Evolutionary conservation across 1,140 invertebrate species (phyloP).

Genomic region (Eumeta japonica): DNA sequence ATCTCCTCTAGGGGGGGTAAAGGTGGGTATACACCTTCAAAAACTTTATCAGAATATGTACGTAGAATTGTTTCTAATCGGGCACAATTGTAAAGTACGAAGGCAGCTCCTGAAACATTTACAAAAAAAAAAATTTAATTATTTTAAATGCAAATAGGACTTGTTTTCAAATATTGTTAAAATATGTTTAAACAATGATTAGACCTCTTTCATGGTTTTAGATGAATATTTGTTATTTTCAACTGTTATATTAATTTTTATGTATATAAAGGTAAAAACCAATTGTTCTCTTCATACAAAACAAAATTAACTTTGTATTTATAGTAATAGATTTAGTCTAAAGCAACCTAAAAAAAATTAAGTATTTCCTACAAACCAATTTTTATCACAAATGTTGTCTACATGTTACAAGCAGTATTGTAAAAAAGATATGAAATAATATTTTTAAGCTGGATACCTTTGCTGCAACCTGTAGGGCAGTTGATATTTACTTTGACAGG

Average conservation of each 20-base stretch:
- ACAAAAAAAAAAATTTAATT: slow-evolving; percentile 20
- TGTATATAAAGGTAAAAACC: too few species aligned
- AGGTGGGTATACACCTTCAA: slow-evolving; percentile 53
- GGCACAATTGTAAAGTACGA: slow-evolving; percentile 72
- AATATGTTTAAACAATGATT: slow-evolving; percentile 1
- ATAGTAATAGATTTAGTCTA: slow-evolving; percentile 6
- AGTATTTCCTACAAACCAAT: too few species aligned
- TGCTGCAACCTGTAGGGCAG: slow-evolving; percentile 35
- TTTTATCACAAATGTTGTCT: too few species aligned
- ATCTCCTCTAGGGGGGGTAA: slow-evolving; percentile 57
- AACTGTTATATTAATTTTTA: too few species aligned
- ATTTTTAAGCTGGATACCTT: slow-evolving; percentile 31
- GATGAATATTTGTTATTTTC: too few species aligned
- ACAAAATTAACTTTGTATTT: too few species aligned
- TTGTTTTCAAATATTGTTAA: background rate
- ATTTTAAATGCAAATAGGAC: slow-evolving; percentile 7
- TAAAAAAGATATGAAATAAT: too few species aligned
- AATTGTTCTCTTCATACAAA: too few species aligned
- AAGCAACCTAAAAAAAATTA: slow-evolving; percentile 3
- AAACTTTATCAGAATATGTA: slow-evolving; percentile 59
- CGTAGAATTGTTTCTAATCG: slow-evolving; percentile 64
- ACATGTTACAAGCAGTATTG: too few species aligned
- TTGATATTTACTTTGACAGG: slow-evolving; percentile 52
- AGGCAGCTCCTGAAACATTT: slow-evolving; percentile 61
- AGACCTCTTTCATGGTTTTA: too few species aligned